Conservation (phyloP, 1,140 invertebrate genomes). For the Caerostris darwini region DNA sequence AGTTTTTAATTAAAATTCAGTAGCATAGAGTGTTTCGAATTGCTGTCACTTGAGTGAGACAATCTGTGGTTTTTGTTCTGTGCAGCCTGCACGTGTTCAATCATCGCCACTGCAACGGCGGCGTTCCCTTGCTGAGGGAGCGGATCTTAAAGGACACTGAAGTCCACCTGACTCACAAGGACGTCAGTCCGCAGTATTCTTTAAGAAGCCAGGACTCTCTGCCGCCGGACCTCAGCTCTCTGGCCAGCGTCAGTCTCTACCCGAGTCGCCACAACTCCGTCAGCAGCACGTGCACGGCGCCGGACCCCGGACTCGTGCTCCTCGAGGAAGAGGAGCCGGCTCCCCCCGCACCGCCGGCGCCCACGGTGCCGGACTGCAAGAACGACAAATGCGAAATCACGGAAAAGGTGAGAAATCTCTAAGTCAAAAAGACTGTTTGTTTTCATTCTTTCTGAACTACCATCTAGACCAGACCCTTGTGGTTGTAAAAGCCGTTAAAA, state of each 20-base stretch:
- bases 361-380: constrained; percentile 37
- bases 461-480: no score
- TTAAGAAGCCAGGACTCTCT: constrained; percentile 65
- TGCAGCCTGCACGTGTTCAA: constrained; percentile 57
- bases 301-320: background rate
- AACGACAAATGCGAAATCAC: constrained; percentile 68
- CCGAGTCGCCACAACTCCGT: constrained; percentile 54
- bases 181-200: constrained; percentile 75
- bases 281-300: background rate
- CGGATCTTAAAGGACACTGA: constrained; percentile 76
- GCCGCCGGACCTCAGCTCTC: constrained; percentile 42
- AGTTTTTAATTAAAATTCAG: no score
- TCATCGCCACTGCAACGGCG: constrained; percentile 44
- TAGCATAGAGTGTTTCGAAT: no score
- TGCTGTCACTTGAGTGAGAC: background rate
- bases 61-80: background rate
- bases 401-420: constrained; percentile 47
- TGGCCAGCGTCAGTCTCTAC: constrained; percentile 49
- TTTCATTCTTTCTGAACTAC: no score
- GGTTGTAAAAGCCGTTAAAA: no score
- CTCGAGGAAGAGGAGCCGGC: background rate
- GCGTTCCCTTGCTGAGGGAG: constrained; percentile 15
- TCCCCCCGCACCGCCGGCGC: background rate
- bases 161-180: constrained; percentile 61
- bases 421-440: no score